Evolutionary conservation across 2,113 vertebrate species (phyloP).

Genomic region (Pterocles gutturalis): DNA sequence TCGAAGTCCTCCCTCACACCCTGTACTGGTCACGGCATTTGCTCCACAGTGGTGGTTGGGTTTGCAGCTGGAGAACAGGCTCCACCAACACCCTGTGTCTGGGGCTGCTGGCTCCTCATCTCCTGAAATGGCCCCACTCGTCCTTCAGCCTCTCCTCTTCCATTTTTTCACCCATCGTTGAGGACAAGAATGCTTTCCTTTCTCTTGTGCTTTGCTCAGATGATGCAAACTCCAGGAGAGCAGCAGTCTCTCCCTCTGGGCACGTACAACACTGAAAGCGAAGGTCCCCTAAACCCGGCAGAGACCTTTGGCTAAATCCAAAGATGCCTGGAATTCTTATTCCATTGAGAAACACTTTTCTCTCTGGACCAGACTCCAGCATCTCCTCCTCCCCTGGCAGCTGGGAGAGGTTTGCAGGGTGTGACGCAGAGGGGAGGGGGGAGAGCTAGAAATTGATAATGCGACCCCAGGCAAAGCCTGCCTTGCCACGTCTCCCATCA

Average conservation of each 20-base stretch:
- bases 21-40: fast-evolving
- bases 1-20: neutral
- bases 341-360: neutral
- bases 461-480: neutral
- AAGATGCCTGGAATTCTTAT: neutral
- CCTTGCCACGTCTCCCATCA: neutral
- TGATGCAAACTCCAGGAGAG: neutral
- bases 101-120: neutral
- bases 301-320: neutral
- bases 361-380: neutral
- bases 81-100: neutral
- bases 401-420: neutral
- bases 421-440: fast-evolving
- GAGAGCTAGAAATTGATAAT: neutral
- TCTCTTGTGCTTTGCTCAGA: neutral
- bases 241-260: neutral
- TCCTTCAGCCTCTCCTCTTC: neutral
- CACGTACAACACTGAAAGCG: neutral
- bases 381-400: fast-evolving
- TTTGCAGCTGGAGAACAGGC: neutral
- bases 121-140: neutral
- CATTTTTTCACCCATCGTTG: neutral
- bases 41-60: too few species aligned
- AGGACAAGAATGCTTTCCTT: neutral
- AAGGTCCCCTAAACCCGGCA: neutral